These are phyloP conservation scores for Trachelipus rathkii DNA, from an alignment of 1,140 invertebrate genomes.

Conservation along the genomic window DNA sequence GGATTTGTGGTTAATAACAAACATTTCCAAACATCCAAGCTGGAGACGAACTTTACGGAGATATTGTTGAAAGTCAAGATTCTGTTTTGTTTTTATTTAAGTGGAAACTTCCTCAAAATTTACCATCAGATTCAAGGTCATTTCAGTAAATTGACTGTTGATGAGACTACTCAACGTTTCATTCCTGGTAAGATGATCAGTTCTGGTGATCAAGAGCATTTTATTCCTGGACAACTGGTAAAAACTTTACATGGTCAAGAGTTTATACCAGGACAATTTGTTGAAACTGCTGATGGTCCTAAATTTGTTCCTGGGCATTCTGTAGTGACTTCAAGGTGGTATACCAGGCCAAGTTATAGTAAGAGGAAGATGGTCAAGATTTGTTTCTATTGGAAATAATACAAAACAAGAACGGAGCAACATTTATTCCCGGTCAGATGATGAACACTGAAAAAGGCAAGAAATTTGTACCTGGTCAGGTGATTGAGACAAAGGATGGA, in stretches of 20 bases:
- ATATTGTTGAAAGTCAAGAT: constrained; percentile 40
- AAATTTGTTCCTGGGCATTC: constrained; percentile 69
- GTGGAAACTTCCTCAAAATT: constrained; percentile 37
- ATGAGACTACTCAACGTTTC: constrained; percentile 66
- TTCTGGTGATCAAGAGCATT: constrained; percentile 58
- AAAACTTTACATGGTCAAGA: constrained; percentile 64
- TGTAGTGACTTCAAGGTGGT: constrained; percentile 62
- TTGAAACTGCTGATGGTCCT: constrained; percentile 57
- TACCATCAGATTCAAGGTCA: constrained; percentile 38
- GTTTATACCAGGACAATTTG: constrained; percentile 61
- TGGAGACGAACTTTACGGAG: constrained; percentile 38
- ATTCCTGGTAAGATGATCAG: constrained; percentile 60
- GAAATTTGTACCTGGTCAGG: constrained; percentile 68
- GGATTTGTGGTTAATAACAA: constrained; percentile 42
- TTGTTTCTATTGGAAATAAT: constrained; percentile 45
- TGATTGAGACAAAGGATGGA: constrained; percentile 66
- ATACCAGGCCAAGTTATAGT: constrained; percentile 45
- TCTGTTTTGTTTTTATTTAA: constrained; percentile 39
- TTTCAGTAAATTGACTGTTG: constrained; percentile 47
- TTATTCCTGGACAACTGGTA: constrained; percentile 68
- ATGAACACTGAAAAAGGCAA: constrained; percentile 62
- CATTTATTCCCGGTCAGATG: constrained; percentile 68
- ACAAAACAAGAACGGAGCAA: constrained; percentile 56
- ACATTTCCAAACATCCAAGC: constrained; percentile 28
- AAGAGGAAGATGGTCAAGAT: constrained; percentile 37